Conservation (phyloP, 2,888 invertebrate genomes). For the Hydroisotoma schaefferi region DNA sequence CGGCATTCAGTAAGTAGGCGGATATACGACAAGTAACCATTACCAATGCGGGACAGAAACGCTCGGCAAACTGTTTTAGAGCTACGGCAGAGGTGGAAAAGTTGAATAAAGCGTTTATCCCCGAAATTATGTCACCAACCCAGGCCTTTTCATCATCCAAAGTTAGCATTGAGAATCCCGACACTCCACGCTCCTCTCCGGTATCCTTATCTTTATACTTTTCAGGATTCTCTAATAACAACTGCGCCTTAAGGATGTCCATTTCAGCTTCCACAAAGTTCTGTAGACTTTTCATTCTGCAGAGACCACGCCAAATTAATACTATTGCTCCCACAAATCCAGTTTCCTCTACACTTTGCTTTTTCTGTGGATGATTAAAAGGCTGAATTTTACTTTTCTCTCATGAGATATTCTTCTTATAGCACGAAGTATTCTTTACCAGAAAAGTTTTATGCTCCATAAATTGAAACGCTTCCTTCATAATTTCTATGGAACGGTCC, state of each 20-base stretch:
- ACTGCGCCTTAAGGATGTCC: conserved; percentile 14
- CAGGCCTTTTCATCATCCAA: conserved; percentile 21
- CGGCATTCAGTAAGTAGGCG: conserved; percentile 10
- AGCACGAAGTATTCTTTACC: background rate
- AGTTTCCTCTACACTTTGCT: background rate
- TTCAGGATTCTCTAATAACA: conserved; percentile 20
- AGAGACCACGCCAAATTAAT: conserved; percentile 1
- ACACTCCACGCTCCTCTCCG: conserved; percentile 16
- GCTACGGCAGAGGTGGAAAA: conserved; percentile 22
- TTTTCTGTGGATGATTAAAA: background rate
- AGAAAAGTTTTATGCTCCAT: conserved; percentile 1
- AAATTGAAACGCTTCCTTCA: conserved; percentile 7
- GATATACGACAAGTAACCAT: conserved; percentile 20
- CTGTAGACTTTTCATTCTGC: conserved; percentile 6
- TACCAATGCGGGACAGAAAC: conserved; percentile 22
- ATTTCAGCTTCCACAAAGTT: conserved; percentile 12
- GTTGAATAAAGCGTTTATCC: conserved; percentile 21
- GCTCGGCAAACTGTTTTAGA: conserved; percentile 17
- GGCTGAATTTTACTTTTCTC: background rate
- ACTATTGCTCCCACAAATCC: conserved; percentile 1
- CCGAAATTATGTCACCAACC: conserved; percentile 12
- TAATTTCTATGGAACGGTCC: background rate
- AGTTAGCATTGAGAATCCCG: conserved; percentile 22
- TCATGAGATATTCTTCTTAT: background rate
- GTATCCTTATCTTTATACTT: conserved; percentile 22